Conservation (phyloP, 2,113 vertebrate genomes). For the Ophiodon elongatus region DNA sequence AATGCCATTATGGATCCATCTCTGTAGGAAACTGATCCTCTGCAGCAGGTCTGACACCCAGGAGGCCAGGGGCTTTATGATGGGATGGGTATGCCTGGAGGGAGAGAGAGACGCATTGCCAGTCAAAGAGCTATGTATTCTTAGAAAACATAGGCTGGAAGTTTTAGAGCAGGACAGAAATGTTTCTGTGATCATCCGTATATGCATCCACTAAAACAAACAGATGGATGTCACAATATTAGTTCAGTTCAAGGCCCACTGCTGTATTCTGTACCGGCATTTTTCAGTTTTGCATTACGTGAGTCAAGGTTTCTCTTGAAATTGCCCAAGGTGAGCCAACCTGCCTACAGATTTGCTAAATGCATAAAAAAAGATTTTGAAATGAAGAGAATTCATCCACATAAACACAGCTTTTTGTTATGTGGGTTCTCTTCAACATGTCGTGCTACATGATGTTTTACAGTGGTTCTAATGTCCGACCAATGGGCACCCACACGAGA, state of each 20-base stretch:
- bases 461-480: not conserved
- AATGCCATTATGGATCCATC: slow-evolving; percentile 87
- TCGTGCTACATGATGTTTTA: not conserved
- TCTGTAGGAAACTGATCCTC: slow-evolving; percentile 86
- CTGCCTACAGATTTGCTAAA: not conserved
- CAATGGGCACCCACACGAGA: not conserved
- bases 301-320: not conserved
- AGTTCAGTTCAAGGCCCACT: not conserved
- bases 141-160: slow-evolving; percentile 11
- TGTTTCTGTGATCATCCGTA: slow-evolving; percentile 7
- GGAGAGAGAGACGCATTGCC: not conserved
- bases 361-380: not conserved
- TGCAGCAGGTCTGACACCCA: slow-evolving; percentile 91
- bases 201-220: not conserved
- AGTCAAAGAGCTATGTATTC: not conserved
- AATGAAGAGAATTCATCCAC: not conserved
- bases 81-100: slow-evolving; percentile 89
- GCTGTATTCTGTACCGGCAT: not conserved
- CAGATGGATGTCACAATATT: not conserved
- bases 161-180: slow-evolving; percentile 12
- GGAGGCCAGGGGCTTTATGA: slow-evolving; percentile 92
- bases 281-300: not conserved
- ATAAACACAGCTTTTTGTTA: not conserved
- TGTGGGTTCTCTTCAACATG: not conserved
- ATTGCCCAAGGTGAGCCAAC: not conserved